These are phyloP conservation scores for Volucella zonaria DNA, from an alignment of 2,888 invertebrate species.

Conservation along the genomic window DNA sequence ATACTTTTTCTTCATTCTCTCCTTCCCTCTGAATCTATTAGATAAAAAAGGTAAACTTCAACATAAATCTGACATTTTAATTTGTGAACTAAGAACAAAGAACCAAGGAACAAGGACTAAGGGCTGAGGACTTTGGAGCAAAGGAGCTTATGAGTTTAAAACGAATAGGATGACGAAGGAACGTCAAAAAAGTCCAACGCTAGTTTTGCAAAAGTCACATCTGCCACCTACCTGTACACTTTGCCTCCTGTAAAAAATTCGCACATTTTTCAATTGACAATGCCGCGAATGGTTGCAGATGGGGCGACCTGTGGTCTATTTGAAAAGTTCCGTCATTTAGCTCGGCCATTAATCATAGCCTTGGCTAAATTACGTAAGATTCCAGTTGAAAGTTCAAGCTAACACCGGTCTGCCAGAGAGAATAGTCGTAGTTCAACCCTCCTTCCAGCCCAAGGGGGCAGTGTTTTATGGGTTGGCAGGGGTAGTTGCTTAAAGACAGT, in stretches of 20 bases:
- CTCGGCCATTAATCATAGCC: conserved; percentile 60
- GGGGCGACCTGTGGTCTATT: conserved; percentile 31
- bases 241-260: background rate
- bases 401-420: conserved; percentile 26
- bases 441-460: background rate
- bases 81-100: conserved; percentile 25
- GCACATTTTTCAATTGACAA: conserved; percentile 30
- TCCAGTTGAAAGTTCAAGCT: conserved; percentile 58
- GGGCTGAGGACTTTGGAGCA: background rate
- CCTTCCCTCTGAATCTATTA: background rate
- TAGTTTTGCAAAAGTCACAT: conserved; percentile 29
- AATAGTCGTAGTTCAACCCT: background rate
- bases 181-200: conserved; percentile 19
- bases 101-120: too few relatives aligned
- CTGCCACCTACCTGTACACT: background rate
- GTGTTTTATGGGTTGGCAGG: conserved; percentile 23
- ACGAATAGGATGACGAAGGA: conserved; percentile 29
- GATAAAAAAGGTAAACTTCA: conserved; percentile 1
- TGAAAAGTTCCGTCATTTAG: conserved; percentile 61
- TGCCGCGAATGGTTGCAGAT: conserved; percentile 29
- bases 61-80: conserved; percentile 54
- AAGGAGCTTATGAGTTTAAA: background rate
- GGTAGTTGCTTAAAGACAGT: background rate
- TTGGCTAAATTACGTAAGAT: conserved; percentile 62
- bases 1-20: background rate